A percentile compares a stretch with the other conserved stretches of the same genome.
These are phyloP conservation scores for Arothron firmamentum DNA, from an alignment of 2,113 vertebrate species.

Conservation along the genomic window DNA sequence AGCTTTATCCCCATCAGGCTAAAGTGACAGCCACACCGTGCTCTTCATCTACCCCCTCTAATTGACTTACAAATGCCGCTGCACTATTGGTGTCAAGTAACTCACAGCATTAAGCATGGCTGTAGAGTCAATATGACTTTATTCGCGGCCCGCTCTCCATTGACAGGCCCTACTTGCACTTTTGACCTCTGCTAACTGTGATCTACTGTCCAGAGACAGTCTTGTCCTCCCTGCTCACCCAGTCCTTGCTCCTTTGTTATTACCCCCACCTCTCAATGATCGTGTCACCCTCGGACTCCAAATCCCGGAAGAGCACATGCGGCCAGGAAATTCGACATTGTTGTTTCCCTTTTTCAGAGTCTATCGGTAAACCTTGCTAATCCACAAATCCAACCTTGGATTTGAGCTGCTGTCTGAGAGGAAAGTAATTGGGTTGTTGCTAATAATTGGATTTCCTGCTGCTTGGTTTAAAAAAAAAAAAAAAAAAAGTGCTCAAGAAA, in stretches of 20 bases:
- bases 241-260: conserved; percentile 28
- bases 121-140: conserved; percentile 65
- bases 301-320: conserved; percentile 67
- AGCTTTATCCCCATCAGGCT: conserved; percentile 38
- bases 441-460: conserved; percentile 83
- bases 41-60: conserved; percentile 39
- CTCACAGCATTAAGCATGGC: conserved; percentile 49
- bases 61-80: conserved; percentile 65
- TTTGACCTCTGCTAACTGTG: conserved; percentile 57
- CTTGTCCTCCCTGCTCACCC: not conserved
- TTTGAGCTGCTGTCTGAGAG: conserved; percentile 71
- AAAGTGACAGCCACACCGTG: conserved; percentile 39
- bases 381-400: conserved; percentile 78
- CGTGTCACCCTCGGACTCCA: conserved; percentile 69
- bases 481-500: conserved; percentile 56
- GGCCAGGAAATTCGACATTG: conserved; percentile 68
- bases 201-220: conserved; percentile 51
- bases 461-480: conserved; percentile 57
- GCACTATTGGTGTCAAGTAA: conserved; percentile 53
- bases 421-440: conserved; percentile 79
- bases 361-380: conserved; percentile 75
- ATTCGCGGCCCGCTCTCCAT: conserved; percentile 56
- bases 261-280: conserved; percentile 64
- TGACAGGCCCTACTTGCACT: conserved; percentile 52
- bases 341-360: conserved; percentile 69